Conservation (phyloP, 2,797 vertebrate species). For the Pogonophryne albipinna region DNA sequence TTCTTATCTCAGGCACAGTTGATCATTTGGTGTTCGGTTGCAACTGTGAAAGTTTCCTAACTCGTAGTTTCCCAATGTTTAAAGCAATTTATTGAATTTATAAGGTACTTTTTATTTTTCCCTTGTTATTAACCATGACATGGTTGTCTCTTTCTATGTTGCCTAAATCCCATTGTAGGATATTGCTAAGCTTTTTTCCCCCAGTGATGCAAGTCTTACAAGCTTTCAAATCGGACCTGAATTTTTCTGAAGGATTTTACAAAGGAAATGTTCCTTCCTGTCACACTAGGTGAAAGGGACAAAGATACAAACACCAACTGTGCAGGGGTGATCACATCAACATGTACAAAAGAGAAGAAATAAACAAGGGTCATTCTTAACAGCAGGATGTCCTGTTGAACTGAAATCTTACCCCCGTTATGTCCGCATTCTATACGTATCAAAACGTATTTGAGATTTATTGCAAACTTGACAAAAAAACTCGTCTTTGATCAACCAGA, state of each 20-base stretch:
- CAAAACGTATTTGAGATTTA: slow-evolving; percentile 39
- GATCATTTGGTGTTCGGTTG: not conserved
- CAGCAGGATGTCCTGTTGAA: slow-evolving; percentile 59
- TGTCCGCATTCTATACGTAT: slow-evolving; percentile 15
- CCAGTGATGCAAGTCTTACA: slow-evolving; percentile 3
- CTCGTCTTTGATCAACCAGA: slow-evolving; percentile 66
- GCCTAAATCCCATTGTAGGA: slow-evolving; percentile 15
- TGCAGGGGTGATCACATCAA: slow-evolving; percentile 33
- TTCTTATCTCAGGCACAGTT: not conserved
- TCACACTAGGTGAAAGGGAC: slow-evolving; percentile 49
- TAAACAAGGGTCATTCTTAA: slow-evolving; percentile 56
- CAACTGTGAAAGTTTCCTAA: slow-evolving; percentile 2
- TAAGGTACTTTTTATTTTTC: not conserved
- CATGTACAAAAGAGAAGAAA: slow-evolving; percentile 40
- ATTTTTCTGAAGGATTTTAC: slow-evolving; percentile 31
- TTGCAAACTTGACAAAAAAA: slow-evolving; percentile 70
- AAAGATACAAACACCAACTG: slow-evolving; percentile 39
- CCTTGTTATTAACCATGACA: not conserved
- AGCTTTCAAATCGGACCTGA: slow-evolving; percentile 2
- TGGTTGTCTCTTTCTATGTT: not conserved
- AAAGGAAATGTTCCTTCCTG: slow-evolving; percentile 61
- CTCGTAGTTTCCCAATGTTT: slow-evolving; percentile 8
- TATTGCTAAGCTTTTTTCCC: not conserved
- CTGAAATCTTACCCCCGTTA: slow-evolving; percentile 27
- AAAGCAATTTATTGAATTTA: not conserved